A percentile compares a stretch with the other conserved stretches of the same genome.
Evolutionary conservation across 2,113 vertebrate genomes (phyloP).

Genomic region (Oncorhynchus masou): DNA sequence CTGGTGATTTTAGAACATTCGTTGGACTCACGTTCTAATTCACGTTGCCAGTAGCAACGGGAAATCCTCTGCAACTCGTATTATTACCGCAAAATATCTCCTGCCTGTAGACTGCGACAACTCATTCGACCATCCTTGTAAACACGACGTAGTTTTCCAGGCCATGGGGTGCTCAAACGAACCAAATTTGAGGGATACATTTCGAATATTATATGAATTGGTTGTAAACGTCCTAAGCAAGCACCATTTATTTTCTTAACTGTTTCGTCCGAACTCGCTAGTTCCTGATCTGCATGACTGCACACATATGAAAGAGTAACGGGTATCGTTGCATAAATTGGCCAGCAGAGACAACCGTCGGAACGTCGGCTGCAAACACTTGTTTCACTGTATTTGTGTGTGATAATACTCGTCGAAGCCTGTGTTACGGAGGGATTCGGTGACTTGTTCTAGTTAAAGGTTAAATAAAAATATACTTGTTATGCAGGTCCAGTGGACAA

Average conservation of each 20-base stretch:
- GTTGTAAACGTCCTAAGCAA: neutral
- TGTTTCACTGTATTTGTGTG: neutral
- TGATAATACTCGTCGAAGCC: constrained; percentile 5
- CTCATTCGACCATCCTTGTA: neutral
- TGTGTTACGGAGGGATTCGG: constrained; percentile 23
- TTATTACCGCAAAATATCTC: neutral
- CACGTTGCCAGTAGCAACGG: constrained; percentile 55
- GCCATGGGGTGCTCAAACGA: neutral
- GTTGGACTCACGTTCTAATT: constrained; percentile 1
- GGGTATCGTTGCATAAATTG: neutral
- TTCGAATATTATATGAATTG: neutral
- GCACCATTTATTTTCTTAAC: neutral
- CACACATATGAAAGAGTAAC: too few relatives aligned
- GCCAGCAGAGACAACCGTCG: neutral
- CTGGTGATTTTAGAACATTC: constrained; percentile 56
- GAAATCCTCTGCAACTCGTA: neutral
- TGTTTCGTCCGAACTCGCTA: too few relatives aligned
- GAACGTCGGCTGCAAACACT: neutral
- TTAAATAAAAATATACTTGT: neutral
- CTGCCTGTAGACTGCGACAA: neutral
- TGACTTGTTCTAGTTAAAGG: neutral
- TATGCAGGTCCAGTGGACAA: constrained; percentile 56
- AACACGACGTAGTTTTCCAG: constrained; percentile 1
- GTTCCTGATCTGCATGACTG: too few relatives aligned
- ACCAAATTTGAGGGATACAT: neutral